Evolutionary conservation across 1,140 invertebrate species (phyloP).

Genomic region (Brachionus paranguensis): DNA sequence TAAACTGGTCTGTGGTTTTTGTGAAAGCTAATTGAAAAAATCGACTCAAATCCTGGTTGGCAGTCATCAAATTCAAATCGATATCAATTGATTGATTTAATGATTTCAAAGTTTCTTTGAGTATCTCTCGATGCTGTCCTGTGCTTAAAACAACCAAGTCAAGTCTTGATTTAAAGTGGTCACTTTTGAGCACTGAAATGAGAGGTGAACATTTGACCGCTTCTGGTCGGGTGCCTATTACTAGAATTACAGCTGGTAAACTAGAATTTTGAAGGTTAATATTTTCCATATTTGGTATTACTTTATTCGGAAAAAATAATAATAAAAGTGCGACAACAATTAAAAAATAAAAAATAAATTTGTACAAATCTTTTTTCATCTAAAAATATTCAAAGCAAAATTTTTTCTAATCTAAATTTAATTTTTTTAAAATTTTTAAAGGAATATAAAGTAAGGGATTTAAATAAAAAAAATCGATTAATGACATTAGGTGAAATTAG

Average conservation of each 20-base stretch:
- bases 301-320: not conserved
- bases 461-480: no score
- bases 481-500: no score
- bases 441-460: no score
- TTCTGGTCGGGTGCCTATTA: constrained; percentile 10
- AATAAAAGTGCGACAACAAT: not conserved
- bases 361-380: not conserved
- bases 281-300: not conserved
- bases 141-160: not conserved
- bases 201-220: not conserved
- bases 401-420: not conserved
- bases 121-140: not conserved
- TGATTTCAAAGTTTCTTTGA: not conserved
- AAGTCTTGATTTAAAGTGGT: not conserved
- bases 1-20: not conserved
- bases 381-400: not conserved
- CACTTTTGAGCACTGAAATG: not conserved
- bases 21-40: not conserved
- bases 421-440: no score
- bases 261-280: not conserved
- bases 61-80: not conserved
- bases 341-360: not conserved
- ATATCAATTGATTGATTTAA: constrained; percentile 1
- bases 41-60: not conserved
- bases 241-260: not conserved